Evolutionary conservation across 2,113 vertebrate species (phyloP), one percentile per base, ranked within the genome.

Genomic region (Podarcis cretensis): DNA sequence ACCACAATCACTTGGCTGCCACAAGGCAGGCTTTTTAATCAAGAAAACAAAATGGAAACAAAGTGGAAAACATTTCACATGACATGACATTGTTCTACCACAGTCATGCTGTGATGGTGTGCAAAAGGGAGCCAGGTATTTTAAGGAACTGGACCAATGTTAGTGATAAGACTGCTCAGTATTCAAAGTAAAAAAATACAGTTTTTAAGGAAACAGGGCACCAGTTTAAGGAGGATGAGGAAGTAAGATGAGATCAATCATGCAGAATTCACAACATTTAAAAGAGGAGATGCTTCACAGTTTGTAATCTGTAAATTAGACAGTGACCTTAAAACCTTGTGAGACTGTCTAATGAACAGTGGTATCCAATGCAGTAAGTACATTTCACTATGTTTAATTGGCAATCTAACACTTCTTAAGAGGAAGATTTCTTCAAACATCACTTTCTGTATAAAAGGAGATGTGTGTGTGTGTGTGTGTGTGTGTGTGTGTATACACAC

Each of bases 231-330:
- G 27, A 54, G 66, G 85, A 86, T 48, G 32, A 27, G 89, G 3
- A 74, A 77, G 94, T 63, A 3, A 32, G 86, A 88, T 89, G 93
- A 90, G 35, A 92, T 81, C 43, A 89, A 59, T 87, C 68, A 87
- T 93, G 86, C 83, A 91, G n/a, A 94, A 93, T 89, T 95, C 73
- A 92, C 3, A 77, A 5, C 87, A 91, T 93, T 93, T 89, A 92
- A 95, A 93, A 86, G 25, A 95, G 23, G 89, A 92, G 90, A 80
- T 87, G 79, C 18, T 92, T 83, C 43, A 90, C 12, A 88, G 21
- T 5, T 92, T 89, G 35, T 75, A 89, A 57, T 74, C 6, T 82
- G 1, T 91, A 96, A 96, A 90, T 93, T 94, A 91, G 87, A 86
- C 6, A 89, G 81, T 63, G 54, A 91, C 87, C 71, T 94, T 93